Base-by-base conservation (phyloP, 2,888 invertebrate genomes). In the Dysmachus trigonus region DNA sequence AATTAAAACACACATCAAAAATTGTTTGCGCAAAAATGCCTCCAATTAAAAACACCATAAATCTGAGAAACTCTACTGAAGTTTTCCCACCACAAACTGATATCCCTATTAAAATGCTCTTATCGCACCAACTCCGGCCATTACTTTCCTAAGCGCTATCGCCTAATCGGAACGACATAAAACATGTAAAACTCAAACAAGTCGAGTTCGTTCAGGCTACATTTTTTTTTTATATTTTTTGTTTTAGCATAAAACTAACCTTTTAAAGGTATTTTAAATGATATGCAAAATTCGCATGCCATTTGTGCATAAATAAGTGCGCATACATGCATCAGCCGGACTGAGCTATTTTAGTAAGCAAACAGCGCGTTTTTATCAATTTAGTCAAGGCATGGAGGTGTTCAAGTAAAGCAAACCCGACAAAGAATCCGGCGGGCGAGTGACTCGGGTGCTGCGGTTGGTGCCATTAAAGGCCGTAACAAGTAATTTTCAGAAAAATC, bases 311-410 rank as follows among this genome's bases (percentile, higher is more conserved):
- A 81, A 81, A 81, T 38, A 79, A 22, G 13, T 79, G 79, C 76
- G 38, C 53, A 41, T 30, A 47, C 81, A 81, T 81, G 7, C 53
- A 38, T 13, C 10, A 27, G 7, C 31, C 51, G 53, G 53, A 18
- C 1, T 33, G 53, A 7, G 53, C 51, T 30, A 30, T 81, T 81
- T 79, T 30, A 81, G 53, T 81, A 81, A 81, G 81, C 81, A 81
- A 81, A 81, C 81, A 81, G 33, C 31, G 81, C 33, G 53, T 81
- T 81, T 81, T 79, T 79, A 76, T 76, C 76, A 53, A 81, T 81
- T 33, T 53, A 81, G 31, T 53, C 33, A 30, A 81, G 33, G 53
- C 53, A 51, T 22, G 22, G 62, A 81, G 51, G n/a, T 33, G 18
- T n/a, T n/a, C n/a, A n/a, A n/a, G n/a, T 47, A 53, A 81, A 79